These are phyloP conservation scores for Sthenelais limicola DNA, from an alignment of 2,888 invertebrate species.

Conservation along the genomic window DNA sequence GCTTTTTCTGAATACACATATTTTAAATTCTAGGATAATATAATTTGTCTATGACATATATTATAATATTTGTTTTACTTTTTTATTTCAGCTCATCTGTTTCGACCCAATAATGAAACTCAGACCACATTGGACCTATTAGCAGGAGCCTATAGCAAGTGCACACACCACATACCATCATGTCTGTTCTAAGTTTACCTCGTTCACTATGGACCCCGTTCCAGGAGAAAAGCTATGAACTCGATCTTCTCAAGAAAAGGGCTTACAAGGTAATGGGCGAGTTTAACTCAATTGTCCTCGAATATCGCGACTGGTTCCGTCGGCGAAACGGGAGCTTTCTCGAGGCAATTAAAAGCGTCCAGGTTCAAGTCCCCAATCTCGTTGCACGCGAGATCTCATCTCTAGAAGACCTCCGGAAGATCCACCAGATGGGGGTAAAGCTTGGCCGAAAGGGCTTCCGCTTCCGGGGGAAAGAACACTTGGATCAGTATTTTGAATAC, in stretches of 20 bases:
- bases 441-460: conserved; percentile 53
- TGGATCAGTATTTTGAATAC: conserved; percentile 60
- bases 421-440: conserved; percentile 54
- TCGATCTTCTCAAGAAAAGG: conserved; percentile 61
- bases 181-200: conserved; percentile 28
- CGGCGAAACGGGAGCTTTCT: conserved; percentile 59
- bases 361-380: conserved; percentile 52
- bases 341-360: conserved; percentile 61
- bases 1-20: too few species aligned
- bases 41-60: too few species aligned
- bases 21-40: too few species aligned
- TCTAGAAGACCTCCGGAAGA: conserved; percentile 55
- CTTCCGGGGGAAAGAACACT: conserved; percentile 36
- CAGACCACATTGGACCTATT: too few species aligned
- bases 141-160: too few species aligned
- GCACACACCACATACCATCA: not conserved
- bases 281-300: conserved; percentile 58
- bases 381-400: conserved; percentile 54
- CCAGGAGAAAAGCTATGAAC: conserved; percentile 61
- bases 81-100: too few species aligned
- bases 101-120: too few species aligned
- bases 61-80: too few species aligned
- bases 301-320: conserved; percentile 67
- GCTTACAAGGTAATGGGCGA: conserved; percentile 57
- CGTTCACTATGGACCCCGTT: conserved; percentile 28